phyloP scores from a whole-genome alignment of 2,888 invertebrate species.

The Aspidapion aeneum region DNA sequence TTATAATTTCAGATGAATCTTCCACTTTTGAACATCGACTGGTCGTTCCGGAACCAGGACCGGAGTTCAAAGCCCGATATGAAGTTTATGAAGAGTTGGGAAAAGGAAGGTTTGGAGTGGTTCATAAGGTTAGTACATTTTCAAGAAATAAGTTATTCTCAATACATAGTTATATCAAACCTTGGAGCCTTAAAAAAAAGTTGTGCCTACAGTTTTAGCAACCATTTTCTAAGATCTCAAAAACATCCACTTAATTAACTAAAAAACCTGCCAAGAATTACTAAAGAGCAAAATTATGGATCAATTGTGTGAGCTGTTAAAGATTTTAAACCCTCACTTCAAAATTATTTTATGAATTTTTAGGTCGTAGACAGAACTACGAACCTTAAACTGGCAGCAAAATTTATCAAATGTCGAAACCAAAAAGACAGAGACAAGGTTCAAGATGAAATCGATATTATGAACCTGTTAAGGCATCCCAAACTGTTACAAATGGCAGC shows the following conservation, averaged over 20 bases:
- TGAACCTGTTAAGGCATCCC: slow-evolving; percentile 80
- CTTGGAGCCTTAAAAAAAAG: too few species aligned
- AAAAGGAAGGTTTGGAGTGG: slow-evolving; percentile 71
- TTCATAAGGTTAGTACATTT: slow-evolving; percentile 57
- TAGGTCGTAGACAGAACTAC: slow-evolving; percentile 56
- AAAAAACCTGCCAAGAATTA: too few species aligned
- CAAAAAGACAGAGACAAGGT: slow-evolving; percentile 72
- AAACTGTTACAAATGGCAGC: slow-evolving; percentile 80
- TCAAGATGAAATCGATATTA: slow-evolving; percentile 79
- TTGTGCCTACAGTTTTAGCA: too few species aligned
- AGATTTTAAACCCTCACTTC: too few species aligned
- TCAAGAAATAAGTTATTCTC: too few species aligned
- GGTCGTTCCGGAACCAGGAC: slow-evolving; percentile 53
- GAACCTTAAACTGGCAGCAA: slow-evolving; percentile 72
- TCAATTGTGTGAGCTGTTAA: too few species aligned
- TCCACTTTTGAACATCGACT: slow-evolving; percentile 42
- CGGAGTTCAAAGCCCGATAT: slow-evolving; percentile 59
- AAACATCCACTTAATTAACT: too few species aligned
- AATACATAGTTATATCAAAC: too few species aligned
- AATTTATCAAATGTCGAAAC: slow-evolving; percentile 73
- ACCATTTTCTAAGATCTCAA: too few species aligned
- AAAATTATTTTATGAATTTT: too few species aligned
- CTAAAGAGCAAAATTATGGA: too few species aligned
- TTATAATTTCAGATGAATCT: slow-evolving; percentile 38
- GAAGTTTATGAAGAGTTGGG: slow-evolving; percentile 70